These are phyloP conservation scores for Sepiola atlantica DNA, from an alignment of 2,888 invertebrate genomes.

Conservation along the genomic window DNA sequence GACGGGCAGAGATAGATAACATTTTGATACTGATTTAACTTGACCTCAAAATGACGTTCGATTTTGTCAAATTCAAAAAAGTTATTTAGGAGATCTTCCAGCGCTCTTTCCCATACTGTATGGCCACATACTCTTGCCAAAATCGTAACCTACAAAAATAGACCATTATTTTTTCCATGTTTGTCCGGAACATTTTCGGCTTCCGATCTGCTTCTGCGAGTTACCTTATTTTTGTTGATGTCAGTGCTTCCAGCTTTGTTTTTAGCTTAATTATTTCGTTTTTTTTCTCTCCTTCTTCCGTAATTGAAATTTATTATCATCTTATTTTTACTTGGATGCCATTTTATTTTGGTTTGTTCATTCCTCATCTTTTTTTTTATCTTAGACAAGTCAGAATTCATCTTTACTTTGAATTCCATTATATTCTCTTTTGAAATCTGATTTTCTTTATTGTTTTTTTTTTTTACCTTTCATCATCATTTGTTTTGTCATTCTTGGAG, in stretches of 20 bases:
- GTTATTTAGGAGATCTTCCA: too few relatives aligned
- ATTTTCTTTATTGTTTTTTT: not conserved
- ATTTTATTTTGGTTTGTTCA: not conserved
- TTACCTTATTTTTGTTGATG: not conserved
- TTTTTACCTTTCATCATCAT: not conserved
- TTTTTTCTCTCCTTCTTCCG: not conserved
- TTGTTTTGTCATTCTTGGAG: not conserved
- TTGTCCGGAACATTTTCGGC: not conserved
- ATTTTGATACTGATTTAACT: too few relatives aligned
- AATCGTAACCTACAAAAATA: not conserved
- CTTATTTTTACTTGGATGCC: not conserved
- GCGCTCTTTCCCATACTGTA: not conserved
- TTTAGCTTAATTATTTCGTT: not conserved
- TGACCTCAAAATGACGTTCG: too few relatives aligned
- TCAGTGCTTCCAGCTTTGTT: not conserved
- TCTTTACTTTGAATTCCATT: not conserved
- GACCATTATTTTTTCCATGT: not conserved
- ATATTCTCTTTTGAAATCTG: conserved; percentile 6
- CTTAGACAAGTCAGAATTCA: not conserved
- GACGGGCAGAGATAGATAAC: too few relatives aligned
- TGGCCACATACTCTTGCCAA: not conserved
- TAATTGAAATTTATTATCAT: conserved; percentile 10
- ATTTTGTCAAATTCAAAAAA: too few relatives aligned
- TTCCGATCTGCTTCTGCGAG: not conserved
- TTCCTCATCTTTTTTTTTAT: not conserved